Evolutionary conservation across 2,888 invertebrate species (phyloP).

Genomic region (Microctonus aethiopoides): DNA sequence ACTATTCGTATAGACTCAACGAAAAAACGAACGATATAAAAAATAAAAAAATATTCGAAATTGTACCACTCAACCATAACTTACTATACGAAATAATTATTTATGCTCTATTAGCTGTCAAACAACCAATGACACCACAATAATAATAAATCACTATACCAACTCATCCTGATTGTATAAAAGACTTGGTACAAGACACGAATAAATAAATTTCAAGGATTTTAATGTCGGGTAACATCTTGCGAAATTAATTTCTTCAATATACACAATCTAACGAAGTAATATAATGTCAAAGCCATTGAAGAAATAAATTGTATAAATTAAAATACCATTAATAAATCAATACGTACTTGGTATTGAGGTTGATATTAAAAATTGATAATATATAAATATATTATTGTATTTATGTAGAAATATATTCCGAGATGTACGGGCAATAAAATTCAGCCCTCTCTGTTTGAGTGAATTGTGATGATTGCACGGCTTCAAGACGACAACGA

Average conservation of each 20-base stretch:
- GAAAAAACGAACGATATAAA: neutral
- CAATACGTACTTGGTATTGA: conserved; percentile 24
- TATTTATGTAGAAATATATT: no score
- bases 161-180: neutral
- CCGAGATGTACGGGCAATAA: neutral
- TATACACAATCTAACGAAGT: neutral
- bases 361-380: conserved; percentile 4
- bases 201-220: neutral
- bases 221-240: neutral
- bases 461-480: neutral
- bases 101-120: neutral
- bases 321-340: conserved; percentile 12
- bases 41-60: no score
- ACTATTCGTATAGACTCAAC: neutral
- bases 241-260: neutral
- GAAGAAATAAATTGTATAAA: neutral
- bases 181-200: neutral
- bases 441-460: neutral
- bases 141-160: neutral
- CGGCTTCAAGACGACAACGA: conserved; percentile 3
- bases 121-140: neutral
- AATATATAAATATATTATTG: neutral
- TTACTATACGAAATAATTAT: no score
- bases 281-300: neutral
- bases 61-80: no score